phyloP scores from a whole-genome alignment of 2,888 invertebrate species.

The Parapristionchus giblindavisi region DNA sequence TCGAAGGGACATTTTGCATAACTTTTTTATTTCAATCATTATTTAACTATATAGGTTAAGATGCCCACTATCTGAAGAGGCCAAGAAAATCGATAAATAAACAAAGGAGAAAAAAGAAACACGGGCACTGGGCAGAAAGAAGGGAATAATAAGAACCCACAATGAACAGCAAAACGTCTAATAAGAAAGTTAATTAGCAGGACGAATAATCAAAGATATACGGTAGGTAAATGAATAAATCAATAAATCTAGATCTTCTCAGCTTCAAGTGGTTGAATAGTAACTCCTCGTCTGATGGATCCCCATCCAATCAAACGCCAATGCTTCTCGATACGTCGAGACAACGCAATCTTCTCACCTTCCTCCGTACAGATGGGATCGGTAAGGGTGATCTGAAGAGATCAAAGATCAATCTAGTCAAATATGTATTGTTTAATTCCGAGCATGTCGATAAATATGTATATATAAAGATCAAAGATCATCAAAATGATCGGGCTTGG shows the following conservation, averaged over 20 bases:
- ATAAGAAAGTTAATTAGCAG: background rate
- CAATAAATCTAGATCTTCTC: constrained; percentile 35
- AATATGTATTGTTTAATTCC: background rate
- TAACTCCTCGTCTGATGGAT: constrained; percentile 95
- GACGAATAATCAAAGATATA: too few relatives aligned
- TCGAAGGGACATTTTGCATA: background rate
- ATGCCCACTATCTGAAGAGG: background rate
- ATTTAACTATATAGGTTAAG: background rate
- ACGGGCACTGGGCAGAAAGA: background rate
- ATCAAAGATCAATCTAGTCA: background rate
- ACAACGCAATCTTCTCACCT: constrained; percentile 98
- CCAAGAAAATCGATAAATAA: background rate
- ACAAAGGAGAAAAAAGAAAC: background rate
- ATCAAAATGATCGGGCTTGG: too few relatives aligned
- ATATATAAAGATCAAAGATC: too few relatives aligned
- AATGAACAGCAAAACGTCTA: background rate
- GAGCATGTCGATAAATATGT: too few relatives aligned
- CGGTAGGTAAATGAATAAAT: background rate
- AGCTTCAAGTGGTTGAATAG: constrained; percentile 81
- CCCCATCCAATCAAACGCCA: constrained; percentile 99
- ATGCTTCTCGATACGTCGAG: constrained; percentile 97
- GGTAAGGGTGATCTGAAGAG: constrained; percentile 80
- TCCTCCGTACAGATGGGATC: constrained; percentile 97
- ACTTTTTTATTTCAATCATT: too few relatives aligned
- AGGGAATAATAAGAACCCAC: background rate